Percentiles rank a stretch among this genome's conserved stretches.
phyloP scores from a whole-genome alignment of 2,888 invertebrate species.

The Drosophila incognita region DNA sequence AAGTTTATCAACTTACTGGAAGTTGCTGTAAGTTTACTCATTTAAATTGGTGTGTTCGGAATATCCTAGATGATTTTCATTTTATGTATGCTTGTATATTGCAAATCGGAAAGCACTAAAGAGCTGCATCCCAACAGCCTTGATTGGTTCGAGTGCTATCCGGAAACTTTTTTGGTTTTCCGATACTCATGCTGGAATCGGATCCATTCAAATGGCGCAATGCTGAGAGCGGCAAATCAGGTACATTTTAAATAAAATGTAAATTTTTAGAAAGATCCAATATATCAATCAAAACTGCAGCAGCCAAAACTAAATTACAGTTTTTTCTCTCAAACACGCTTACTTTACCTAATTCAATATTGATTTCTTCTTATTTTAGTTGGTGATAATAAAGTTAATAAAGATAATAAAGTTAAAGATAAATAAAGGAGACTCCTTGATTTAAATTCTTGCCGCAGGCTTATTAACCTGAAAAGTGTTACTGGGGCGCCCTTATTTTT shows the following conservation, averaged over 20 bases:
- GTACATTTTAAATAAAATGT: not conserved
- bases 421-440: not conserved
- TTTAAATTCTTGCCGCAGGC: not conserved
- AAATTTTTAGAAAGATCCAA: not conserved
- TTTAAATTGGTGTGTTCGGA: not conserved
- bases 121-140: not conserved
- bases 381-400: not conserved
- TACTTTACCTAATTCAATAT: not conserved
- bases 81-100: not conserved
- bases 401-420: not conserved
- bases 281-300: not conserved
- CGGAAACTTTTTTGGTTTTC: no score
- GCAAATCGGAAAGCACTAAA: not conserved
- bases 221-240: not conserved
- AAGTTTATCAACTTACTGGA: slow-evolving; percentile 6
- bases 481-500: not conserved
- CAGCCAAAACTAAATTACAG: not conserved
- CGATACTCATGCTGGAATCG: not conserved
- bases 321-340: not conserved
- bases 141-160: not conserved
- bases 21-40: not conserved
- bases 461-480: not conserved
- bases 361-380: not conserved
- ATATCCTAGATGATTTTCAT: not conserved
- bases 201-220: not conserved